Evolutionary conservation across 2,113 vertebrate species (phyloP).

Genomic region (Verasper variegatus): DNA sequence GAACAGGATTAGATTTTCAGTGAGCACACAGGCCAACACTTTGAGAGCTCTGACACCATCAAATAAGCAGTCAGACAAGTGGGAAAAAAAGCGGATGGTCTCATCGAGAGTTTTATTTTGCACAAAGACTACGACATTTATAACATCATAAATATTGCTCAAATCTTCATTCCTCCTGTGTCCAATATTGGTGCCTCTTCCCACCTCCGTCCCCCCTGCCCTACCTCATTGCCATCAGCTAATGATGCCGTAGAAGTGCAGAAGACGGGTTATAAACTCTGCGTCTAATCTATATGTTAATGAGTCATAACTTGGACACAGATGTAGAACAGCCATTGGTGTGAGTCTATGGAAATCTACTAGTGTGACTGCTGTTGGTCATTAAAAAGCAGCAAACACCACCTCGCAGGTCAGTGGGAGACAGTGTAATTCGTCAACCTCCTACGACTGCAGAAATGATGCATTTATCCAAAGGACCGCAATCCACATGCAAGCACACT

Average conservation of each 20-base stretch:
- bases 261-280: constrained; percentile 59
- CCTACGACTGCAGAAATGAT: constrained; percentile 20
- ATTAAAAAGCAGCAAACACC: constrained; percentile 27
- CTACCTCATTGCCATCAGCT: constrained; percentile 10
- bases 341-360: constrained; percentile 6
- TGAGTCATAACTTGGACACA: constrained; percentile 43
- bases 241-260: constrained; percentile 76
- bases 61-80: neutral
- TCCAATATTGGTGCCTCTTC: constrained; percentile 32
- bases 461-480: constrained; percentile 16
- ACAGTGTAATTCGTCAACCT: constrained; percentile 15
- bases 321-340: constrained; percentile 6
- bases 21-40: neutral
- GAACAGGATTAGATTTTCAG: constrained; percentile 35
- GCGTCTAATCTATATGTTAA: constrained; percentile 71
- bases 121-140: neutral
- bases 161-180: constrained; percentile 11
- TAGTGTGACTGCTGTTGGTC: constrained; percentile 4
- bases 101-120: neutral
- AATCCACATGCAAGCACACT: constrained; percentile 15
- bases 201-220: neutral
- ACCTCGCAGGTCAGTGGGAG: constrained; percentile 8
- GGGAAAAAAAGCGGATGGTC: constrained; percentile 11
- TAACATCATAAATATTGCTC: constrained; percentile 5
- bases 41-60: neutral